Base-by-base conservation (phyloP, 1,140 invertebrate genomes). In the Andrena cerasifolii region DNA sequence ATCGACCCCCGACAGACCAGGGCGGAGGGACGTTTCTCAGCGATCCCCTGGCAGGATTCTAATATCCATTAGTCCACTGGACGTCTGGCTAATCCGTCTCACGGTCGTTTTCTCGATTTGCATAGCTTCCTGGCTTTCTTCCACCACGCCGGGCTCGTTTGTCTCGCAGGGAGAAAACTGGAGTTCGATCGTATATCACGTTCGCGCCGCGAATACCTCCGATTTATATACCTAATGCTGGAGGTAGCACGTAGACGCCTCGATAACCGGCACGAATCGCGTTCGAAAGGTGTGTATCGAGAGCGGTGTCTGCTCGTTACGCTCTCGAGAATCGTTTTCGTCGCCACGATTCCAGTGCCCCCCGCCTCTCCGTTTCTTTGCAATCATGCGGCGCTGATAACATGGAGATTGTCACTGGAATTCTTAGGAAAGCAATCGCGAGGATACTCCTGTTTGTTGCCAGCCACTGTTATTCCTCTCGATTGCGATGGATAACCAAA, bases 21-120 rank as follows among this genome's bases (percentile, higher is more conserved):
- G 21, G 18, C 36, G 61, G 8, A 33, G 61, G 12, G 24, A 72
- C 56, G 56, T 72, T 24, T 7, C 56, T 24, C 49, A 51, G 54
- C 53, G 78, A 78, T 82, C 82, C 75, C 45, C 43, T 21, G 51
- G 63, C 43, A 58, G 61, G 53, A 83, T 79, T 79, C 76, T 84
- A 84, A 84, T 84, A 84, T 84, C 82, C 82, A 84, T 84, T 83
- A 84, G 81, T 79, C 70, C 75, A 62, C 40, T 53, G 70, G 82
- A 83, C 80, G 73, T 83, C 77, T 77, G 66, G 63, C 70, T 84
- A 84, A 84, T 84, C 77, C 77, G 79, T 84, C 71, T 83, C 58
- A 21, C 56, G 54, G 26, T 73, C 65, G 77, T 83, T 84, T 84
- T 66, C 70, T 63, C 71, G 63, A 84, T 84, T 84, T 84, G 77